Conservation (phyloP, 1,140 invertebrate genomes). For the Drosophila orena region DNA sequence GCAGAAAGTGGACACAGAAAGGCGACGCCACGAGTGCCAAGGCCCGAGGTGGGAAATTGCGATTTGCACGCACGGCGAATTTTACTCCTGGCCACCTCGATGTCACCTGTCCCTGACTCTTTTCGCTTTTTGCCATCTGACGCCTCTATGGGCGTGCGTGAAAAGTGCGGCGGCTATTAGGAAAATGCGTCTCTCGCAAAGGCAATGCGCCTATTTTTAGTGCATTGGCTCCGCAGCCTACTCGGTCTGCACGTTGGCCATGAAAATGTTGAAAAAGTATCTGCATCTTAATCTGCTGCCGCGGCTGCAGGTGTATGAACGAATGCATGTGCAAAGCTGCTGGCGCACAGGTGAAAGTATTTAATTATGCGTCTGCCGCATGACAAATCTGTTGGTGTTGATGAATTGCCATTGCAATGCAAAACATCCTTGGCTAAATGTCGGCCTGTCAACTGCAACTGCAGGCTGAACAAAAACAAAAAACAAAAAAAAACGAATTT, state of each 20-base stretch:
- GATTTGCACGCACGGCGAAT: constrained; percentile 60
- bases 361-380: constrained; percentile 75
- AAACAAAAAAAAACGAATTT: constrained; percentile 3
- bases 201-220: constrained; percentile 76
- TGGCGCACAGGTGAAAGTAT: constrained; percentile 74
- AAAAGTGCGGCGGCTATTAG: constrained; percentile 65
- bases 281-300: constrained; percentile 23
- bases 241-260: constrained; percentile 61
- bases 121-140: constrained; percentile 3
- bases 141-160: constrained; percentile 65
- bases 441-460: constrained; percentile 32
- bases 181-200: constrained; percentile 65
- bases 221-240: constrained; percentile 58
- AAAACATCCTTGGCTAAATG: constrained; percentile 68
- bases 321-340: neutral
- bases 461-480: neutral
- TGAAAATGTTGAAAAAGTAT: constrained; percentile 42
- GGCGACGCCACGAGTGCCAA: constrained; percentile 25
- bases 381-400: constrained; percentile 75
- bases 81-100: constrained; percentile 18
- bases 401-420: constrained; percentile 72
- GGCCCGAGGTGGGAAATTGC: constrained; percentile 63
- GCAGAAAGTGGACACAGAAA: constrained; percentile 26
- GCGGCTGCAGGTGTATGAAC: constrained; percentile 10
- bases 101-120: constrained; percentile 30